Evolutionary conservation across 2,888 invertebrate species (phyloP).

Genomic region (Noctua comes): DNA sequence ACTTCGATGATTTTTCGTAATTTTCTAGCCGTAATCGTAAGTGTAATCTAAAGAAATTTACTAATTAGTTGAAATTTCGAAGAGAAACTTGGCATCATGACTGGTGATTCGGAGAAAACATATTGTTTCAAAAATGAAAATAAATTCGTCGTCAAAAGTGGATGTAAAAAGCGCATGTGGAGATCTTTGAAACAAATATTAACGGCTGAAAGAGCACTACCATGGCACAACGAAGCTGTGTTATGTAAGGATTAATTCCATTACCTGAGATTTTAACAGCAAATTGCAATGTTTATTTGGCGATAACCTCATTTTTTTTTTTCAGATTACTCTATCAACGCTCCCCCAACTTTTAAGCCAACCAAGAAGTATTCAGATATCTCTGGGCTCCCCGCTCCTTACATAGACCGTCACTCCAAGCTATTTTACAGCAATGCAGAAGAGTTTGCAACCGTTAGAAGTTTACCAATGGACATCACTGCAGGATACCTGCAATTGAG

Average conservation of each 20-base stretch:
- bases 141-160: slow-evolving; percentile 90
- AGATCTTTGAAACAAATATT: slow-evolving; percentile 97
- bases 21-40: background rate
- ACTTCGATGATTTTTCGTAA: background rate
- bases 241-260: slow-evolving; percentile 90
- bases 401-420: slow-evolving; percentile 97
- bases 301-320: slow-evolving; percentile 47
- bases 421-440: slow-evolving; percentile 95
- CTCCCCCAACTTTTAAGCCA: slow-evolving; percentile 97
- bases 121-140: slow-evolving; percentile 86
- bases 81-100: slow-evolving; percentile 70
- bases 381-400: slow-evolving; percentile 96
- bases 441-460: slow-evolving; percentile 96
- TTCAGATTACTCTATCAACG: slow-evolving; percentile 96
- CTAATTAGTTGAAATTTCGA: background rate
- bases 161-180: slow-evolving; percentile 95
- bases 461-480: slow-evolving; percentile 97
- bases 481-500: slow-evolving; percentile 96
- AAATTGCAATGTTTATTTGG: background rate
- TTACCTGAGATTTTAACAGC: background rate
- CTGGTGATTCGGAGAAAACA: slow-evolving; percentile 79
- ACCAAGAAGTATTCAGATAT: slow-evolving; percentile 98
- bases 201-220: slow-evolving; percentile 93
- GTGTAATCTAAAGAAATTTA: background rate
- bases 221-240: slow-evolving; percentile 94